Percentiles rank a stretch among this genome's conserved stretches.
Evolutionary conservation across 2,113 vertebrate genomes (phyloP).

Genomic region (Atrichornis clamosus): DNA sequence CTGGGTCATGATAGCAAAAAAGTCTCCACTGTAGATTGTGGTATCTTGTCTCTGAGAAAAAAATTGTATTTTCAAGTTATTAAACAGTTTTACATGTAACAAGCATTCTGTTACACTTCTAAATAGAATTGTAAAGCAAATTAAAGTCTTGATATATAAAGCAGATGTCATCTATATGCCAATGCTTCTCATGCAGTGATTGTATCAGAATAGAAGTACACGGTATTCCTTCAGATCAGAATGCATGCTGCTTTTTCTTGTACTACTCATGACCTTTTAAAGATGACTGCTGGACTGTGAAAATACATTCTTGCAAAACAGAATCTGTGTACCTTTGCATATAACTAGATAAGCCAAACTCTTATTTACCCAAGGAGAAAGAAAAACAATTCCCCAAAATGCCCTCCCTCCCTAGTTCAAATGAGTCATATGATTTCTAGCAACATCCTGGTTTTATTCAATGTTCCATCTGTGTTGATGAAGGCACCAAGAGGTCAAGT

Average conservation of each 20-base stretch:
- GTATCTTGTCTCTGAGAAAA: not conserved
- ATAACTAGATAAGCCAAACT: not conserved
- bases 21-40: not conserved
- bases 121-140: not conserved
- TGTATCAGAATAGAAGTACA: not conserved
- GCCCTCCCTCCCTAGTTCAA: not conserved
- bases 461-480: constrained; percentile 53
- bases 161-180: not conserved
- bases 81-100: not conserved
- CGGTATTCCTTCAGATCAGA: not conserved
- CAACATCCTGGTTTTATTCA: constrained; percentile 49
- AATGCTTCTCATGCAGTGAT: not conserved
- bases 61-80: not conserved
- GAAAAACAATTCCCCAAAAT: not conserved
- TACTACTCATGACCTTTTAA: not conserved
- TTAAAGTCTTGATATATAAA: not conserved
- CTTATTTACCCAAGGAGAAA: not conserved
- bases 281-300: not conserved
- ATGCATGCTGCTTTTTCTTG: not conserved
- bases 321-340: not conserved
- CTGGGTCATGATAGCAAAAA: not conserved
- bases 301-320: not conserved
- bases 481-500: constrained; percentile 56
- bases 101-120: not conserved
- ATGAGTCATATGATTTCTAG: constrained; percentile 37